Percentiles rank a stretch among this genome's conserved stretches.
phyloP scores from a whole-genome alignment of 2,888 invertebrate genomes.

The Calliopum simillimum region DNA sequence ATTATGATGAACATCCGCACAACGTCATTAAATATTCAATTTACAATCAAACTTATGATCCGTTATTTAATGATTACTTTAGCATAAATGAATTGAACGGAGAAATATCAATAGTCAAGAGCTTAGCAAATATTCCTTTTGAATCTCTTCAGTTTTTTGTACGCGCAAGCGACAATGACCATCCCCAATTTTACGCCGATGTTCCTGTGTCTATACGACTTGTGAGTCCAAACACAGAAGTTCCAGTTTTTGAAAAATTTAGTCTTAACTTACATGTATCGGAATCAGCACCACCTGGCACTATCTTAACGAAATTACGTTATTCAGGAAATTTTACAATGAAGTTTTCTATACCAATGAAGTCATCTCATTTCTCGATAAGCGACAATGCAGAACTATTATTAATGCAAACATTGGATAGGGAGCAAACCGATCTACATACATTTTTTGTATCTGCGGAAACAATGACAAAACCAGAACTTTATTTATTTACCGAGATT shows the following conservation, averaged over 20 bases:
- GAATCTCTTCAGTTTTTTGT: conserved; percentile 90
- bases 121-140: conserved; percentile 72
- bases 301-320: conserved; percentile 76
- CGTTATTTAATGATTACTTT: conserved; percentile 77
- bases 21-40: conserved; percentile 82
- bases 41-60: conserved; percentile 74
- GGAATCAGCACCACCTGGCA: conserved; percentile 79
- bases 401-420: conserved; percentile 79
- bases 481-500: conserved; percentile 78
- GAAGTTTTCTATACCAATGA: conserved; percentile 73
- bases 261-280: conserved; percentile 83
- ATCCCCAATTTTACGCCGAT: conserved; percentile 80
- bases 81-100: conserved; percentile 81
- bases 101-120: conserved; percentile 75
- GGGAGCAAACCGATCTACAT: conserved; percentile 78
- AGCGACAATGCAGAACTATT: conserved; percentile 81
- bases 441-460: conserved; percentile 79
- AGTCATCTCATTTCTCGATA: conserved; percentile 76
- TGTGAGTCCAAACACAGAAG: conserved; percentile 75
- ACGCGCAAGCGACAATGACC: conserved; percentile 85
- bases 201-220: conserved; percentile 86
- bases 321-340: conserved; percentile 75
- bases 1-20: conserved; percentile 81
- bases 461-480: conserved; percentile 76
- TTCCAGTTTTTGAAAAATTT: conserved; percentile 81